Evolutionary conservation across 1,140 invertebrate species (phyloP).

Genomic region (Trachymyrmex septentrionalis): DNA sequence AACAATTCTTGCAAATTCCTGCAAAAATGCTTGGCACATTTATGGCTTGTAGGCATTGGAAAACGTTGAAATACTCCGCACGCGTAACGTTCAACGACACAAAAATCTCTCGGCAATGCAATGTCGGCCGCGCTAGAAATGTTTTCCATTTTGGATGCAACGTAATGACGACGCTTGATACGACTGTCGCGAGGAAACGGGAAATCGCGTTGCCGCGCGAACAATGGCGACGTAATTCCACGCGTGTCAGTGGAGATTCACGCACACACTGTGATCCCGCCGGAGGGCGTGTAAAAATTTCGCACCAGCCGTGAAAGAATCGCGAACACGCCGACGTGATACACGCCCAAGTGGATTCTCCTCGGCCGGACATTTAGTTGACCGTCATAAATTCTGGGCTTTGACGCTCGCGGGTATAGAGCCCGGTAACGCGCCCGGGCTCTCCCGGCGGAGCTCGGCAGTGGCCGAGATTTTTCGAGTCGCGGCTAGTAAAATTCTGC

Average conservation of each 20-base stretch:
- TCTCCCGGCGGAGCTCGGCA: slow-evolving; percentile 28
- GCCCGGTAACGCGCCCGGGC: slow-evolving; percentile 23
- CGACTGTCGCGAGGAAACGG: slow-evolving; percentile 42
- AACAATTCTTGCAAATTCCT: neutral
- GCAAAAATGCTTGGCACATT: slow-evolving; percentile 6
- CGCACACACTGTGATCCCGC: slow-evolving; percentile 3
- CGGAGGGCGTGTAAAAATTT: slow-evolving; percentile 37
- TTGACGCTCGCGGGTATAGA: slow-evolving; percentile 49
- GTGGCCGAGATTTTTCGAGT: slow-evolving; percentile 61
- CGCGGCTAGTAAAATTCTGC: slow-evolving; percentile 67
- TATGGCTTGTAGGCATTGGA: slow-evolving; percentile 12
- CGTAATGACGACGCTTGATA: slow-evolving; percentile 55
- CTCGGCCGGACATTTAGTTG: slow-evolving; percentile 59
- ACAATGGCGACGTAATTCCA: slow-evolving; percentile 55
- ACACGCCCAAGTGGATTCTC: slow-evolving; percentile 58
- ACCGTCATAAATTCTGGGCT: slow-evolving; percentile 66
- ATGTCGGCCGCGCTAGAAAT: slow-evolving; percentile 29
- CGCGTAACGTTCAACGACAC: slow-evolving; percentile 21
- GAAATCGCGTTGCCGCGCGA: slow-evolving; percentile 47
- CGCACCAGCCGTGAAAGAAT: slow-evolving; percentile 38
- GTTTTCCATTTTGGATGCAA: slow-evolving; percentile 47
- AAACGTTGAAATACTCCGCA: neutral
- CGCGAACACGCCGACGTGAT: slow-evolving; percentile 52
- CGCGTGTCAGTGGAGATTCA: slow-evolving; percentile 43
- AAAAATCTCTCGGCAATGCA: slow-evolving; percentile 21